These are phyloP conservation scores for Aricia artaxerxes DNA, from an alignment of 2,888 invertebrate species.

Conservation along the genomic window DNA sequence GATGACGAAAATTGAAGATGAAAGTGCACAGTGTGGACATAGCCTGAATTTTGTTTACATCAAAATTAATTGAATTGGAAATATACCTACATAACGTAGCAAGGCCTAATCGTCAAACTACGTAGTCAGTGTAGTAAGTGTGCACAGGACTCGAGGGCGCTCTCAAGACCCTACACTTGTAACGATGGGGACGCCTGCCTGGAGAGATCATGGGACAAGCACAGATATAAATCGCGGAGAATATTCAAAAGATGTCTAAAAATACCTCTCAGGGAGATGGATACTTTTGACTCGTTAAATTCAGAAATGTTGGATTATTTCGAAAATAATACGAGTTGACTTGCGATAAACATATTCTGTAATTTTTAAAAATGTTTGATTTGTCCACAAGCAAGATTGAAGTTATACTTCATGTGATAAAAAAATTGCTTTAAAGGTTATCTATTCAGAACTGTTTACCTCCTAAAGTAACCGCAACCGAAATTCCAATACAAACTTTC, in stretches of 20 bases:
- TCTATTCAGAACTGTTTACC: too few relatives aligned
- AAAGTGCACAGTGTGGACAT: not conserved
- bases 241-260: slow-evolving; percentile 1
- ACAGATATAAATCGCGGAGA: not conserved
- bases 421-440: too few relatives aligned
- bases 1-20: too few relatives aligned
- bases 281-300: not conserved
- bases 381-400: too few relatives aligned
- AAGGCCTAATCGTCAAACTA: not conserved
- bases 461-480: too few relatives aligned
- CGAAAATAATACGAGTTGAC: not conserved
- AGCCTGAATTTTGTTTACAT: not conserved
- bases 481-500: too few relatives aligned
- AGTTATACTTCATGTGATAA: too few relatives aligned
- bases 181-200: slow-evolving; percentile 1
- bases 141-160: not conserved
- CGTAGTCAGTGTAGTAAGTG: not conserved
- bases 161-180: slow-evolving; percentile 7
- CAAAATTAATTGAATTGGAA: not conserved
- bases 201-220: not conserved
- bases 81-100: not conserved
- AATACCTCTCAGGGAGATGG: not conserved
- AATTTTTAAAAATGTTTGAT: too few relatives aligned
- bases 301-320: not conserved
- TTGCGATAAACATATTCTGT: not conserved